A percentile compares a stretch with the other conserved stretches of the same genome.
Conservation (phyloP, 2,888 invertebrate species). For the Pyrocoelia pectoralis region DNA sequence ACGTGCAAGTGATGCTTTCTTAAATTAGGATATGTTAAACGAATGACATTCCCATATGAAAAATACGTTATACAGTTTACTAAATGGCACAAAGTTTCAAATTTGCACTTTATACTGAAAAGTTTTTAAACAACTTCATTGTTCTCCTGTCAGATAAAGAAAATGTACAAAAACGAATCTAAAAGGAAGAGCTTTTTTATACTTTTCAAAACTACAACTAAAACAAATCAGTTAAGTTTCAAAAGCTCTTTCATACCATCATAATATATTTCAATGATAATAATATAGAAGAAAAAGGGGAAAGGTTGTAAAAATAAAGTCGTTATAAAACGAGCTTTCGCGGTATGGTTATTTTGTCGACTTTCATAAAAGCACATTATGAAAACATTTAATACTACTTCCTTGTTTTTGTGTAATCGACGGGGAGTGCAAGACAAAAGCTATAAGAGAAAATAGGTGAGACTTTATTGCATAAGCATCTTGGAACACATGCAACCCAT, state of each 20-base stretch:
- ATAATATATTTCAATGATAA: neutral
- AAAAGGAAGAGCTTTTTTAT: neutral
- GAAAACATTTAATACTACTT: conserved; percentile 20
- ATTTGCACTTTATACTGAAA: neutral
- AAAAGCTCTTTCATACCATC: neutral
- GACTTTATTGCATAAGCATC: conserved; percentile 12
- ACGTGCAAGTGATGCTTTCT: no score
- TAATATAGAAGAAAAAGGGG: neutral
- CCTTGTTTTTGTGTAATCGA: conserved; percentile 13
- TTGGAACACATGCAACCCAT: conserved; percentile 27
- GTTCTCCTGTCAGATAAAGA: neutral
- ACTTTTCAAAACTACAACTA: neutral
- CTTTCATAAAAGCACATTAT: conserved; percentile 4
- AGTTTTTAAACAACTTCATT: neutral
- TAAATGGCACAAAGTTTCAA: neutral
- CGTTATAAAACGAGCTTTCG: neutral
- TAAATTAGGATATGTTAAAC: neutral
- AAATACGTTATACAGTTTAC: neutral
- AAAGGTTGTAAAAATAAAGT: neutral
- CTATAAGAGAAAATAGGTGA: neutral
- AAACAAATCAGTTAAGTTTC: neutral
- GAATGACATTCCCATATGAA: neutral
- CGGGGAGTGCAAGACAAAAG: conserved; percentile 8
- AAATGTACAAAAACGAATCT: neutral
- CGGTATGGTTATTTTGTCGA: neutral